Percentiles rank a stretch among this genome's conserved stretches.
Conservation (phyloP, 2,113 vertebrate genomes). For the Elaphurus davidianus region DNA sequence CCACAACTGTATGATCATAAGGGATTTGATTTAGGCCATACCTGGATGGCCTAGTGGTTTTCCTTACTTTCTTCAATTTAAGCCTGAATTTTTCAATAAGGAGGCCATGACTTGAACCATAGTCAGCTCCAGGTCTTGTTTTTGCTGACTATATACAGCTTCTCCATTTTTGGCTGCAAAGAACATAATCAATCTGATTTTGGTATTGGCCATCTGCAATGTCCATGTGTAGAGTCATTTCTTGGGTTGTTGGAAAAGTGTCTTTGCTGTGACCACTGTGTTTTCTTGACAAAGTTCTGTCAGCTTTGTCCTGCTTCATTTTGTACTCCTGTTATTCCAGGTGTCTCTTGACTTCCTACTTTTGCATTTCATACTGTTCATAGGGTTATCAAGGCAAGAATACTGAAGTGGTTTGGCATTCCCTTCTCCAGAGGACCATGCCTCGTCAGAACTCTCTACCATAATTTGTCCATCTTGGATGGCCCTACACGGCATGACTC, state of each 20-base stretch:
- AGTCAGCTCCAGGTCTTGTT: not conserved
- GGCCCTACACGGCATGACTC: not conserved
- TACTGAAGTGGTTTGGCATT: not conserved
- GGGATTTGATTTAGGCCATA: not conserved
- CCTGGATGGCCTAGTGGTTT: not conserved
- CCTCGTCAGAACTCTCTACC: not conserved
- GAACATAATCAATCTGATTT: not conserved
- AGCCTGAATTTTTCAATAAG: not conserved
- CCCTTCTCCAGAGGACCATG: rapidly evolving
- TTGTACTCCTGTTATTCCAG: not conserved
- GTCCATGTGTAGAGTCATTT: not conserved
- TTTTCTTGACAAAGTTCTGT: not conserved
- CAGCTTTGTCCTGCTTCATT: not conserved
- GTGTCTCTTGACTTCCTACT: not conserved
- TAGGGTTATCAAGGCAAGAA: not conserved
- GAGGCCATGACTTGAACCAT: not conserved
- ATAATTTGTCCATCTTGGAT: not conserved
- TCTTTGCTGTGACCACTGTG: not conserved
- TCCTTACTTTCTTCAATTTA: not conserved
- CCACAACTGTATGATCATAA: not conserved
- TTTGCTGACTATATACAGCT: not conserved
- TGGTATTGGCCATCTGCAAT: not conserved
- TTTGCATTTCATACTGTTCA: not conserved
- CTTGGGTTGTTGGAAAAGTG: not conserved
- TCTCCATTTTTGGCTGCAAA: not conserved